Conservation (phyloP, 2,888 invertebrate species). For the Metalampra italica region DNA sequence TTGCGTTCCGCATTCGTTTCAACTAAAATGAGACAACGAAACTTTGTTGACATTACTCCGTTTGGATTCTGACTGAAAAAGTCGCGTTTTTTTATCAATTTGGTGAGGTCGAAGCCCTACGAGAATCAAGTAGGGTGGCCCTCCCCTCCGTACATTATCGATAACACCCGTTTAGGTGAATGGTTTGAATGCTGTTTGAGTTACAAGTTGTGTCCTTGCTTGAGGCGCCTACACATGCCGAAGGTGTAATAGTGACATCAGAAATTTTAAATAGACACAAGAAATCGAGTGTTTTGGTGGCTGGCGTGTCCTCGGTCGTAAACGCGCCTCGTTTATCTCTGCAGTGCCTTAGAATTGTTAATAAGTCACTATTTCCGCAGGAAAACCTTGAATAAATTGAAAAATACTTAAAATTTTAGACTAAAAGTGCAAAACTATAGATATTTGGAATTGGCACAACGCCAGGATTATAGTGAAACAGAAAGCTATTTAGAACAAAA, state of each 20-base stretch:
- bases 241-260: constrained; percentile 57
- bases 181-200: constrained; percentile 23
- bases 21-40: constrained; percentile 14
- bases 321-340: background rate
- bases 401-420: too few species aligned
- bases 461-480: too few species aligned
- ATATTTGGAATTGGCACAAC: too few species aligned
- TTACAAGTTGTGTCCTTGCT: constrained; percentile 51
- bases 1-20: constrained; percentile 16
- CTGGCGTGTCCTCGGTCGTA: constrained; percentile 1
- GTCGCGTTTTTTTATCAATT: constrained; percentile 8
- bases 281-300: constrained; percentile 39
- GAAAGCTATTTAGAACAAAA: too few species aligned
- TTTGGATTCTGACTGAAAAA: constrained; percentile 18
- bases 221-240: constrained; percentile 49
- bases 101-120: constrained; percentile 12
- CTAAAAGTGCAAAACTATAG: too few species aligned
- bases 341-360: too few species aligned
- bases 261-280: constrained; percentile 67
- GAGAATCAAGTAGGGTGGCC: constrained; percentile 7
- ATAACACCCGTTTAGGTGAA: constrained; percentile 26
- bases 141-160: constrained; percentile 12
- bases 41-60: constrained; percentile 58
- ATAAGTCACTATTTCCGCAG: too few species aligned
- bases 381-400: too few species aligned